Percentiles rank a stretch among this genome's conserved stretches.
These are phyloP conservation scores for Trachelus iudaicus DNA, from an alignment of 2,888 invertebrate genomes.

Conservation along the genomic window DNA sequence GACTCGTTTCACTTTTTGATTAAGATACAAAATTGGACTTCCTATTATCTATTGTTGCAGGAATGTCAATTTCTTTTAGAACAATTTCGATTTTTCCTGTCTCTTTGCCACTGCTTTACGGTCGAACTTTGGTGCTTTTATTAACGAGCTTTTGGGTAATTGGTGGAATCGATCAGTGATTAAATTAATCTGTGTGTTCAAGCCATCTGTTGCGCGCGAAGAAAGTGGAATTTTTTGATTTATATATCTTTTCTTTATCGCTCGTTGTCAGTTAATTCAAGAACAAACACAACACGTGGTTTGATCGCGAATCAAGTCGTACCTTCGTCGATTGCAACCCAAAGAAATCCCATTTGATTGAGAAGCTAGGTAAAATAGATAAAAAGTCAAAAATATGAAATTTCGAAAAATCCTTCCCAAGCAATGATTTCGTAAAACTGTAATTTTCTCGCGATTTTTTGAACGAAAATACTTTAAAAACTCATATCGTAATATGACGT, in stretches of 20 bases:
- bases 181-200: neutral
- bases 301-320: too few species aligned
- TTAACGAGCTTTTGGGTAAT: neutral
- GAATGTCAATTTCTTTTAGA: neutral
- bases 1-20: neutral
- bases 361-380: too few species aligned
- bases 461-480: neutral
- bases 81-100: neutral
- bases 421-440: too few species aligned
- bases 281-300: neutral
- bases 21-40: neutral
- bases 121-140: neutral
- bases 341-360: too few species aligned
- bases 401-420: too few species aligned
- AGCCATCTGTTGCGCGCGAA: neutral
- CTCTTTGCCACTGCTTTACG: neutral
- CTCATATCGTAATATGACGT: neutral
- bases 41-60: neutral
- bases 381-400: too few species aligned
- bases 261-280: neutral
- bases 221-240: neutral
- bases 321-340: too few species aligned
- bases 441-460: too few species aligned
- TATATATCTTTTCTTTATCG: neutral
- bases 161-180: neutral